Evolutionary conservation across 2,797 vertebrate species (phyloP), one percentile per base, ranked within the genome.

Genomic region (Lepus oiostolus): DNA sequence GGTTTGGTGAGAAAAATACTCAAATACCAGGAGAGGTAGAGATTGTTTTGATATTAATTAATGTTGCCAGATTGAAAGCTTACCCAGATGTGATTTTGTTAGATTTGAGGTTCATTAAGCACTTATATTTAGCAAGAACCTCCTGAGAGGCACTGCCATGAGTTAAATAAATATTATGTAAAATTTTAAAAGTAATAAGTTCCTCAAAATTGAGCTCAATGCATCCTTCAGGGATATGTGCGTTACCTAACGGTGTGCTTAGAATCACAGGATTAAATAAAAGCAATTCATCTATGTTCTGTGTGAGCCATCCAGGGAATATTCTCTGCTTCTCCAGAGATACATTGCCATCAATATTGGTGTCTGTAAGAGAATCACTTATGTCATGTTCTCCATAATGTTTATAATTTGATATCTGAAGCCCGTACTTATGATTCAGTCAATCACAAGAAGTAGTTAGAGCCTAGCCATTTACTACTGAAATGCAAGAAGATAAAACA

Each of bases 21-120:
- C 63, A 92, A 87, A 92, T 68, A 84, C 12, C 80, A 92, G 95
- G 79, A 95, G 70, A 93, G n/a, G 67, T 26, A 68, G 96, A 96
- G 96, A 94, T 79, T 97, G 81, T 94, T 97, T 97, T 96, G 95
- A 96, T 96, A 77, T 91, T 97, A 97, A 98, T 97, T 98, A 98
- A 93, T 96, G 89, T 96, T 97, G 93, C 96, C 96, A 98, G 94
- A 96, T 14, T 97, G 97, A 97, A 98, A 96, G 93, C 93, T 96
- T 97, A 96, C 81, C 96, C 96, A 72, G 91, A 38, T 95, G 94
- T 97, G 92, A 80, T 47, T 97, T 91, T 97, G 72, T 93, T 97
- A 97, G 96, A 86, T 97, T 97, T 62, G 54, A 95, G 91, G 94
- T 96, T 98, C 97, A 96, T 97, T 98, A 98, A 97, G 97, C 90